Evolutionary conservation across 2,113 vertebrate genomes (phyloP), one percentile per base, ranked within the genome.

Genomic region (Sceloporus tristichus): DNA sequence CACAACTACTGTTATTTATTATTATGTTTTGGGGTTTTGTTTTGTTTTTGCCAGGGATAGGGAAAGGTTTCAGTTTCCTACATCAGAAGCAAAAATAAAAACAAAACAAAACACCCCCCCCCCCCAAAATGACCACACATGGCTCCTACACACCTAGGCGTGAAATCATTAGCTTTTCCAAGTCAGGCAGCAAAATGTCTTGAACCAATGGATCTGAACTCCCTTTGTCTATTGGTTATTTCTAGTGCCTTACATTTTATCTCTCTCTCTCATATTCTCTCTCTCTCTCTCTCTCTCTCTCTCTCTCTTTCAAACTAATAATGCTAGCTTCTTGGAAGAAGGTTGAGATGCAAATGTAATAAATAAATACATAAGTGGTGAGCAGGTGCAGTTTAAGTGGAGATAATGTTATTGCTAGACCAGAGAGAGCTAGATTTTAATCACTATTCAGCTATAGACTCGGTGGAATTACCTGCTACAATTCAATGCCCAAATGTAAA

Each of bases 361-460:
- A 87, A 80, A 56, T 48, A 40, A 70, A 80, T 19, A 34, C 68
- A 73, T 73, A 73, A 65, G 48, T 77, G 34, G 38, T 21, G 25
- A 77, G 73, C 74, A 65, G 73, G 84, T 85, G 56, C 59, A 48
- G 13, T 48, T 66, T 9, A 75, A 77, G 74, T 27, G 38, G 84
- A 85, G 14, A 65, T 23, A n/a, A 59, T 66, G 14, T 84, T 84
- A 66, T 76, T 65, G 59, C 40, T 53, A 34, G 29, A 53, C 79
- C 59, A 74, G 79, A 68, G 38, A 87, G 71, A 68, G 25, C 16
- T 40, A 77, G 77, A 71, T 87, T 87, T 54, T 80, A 87, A 87
- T 87, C 77, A 79, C 66, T 71, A 56, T 25, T 71, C n/a, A 73
- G n/a, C 14, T 40, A 53, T 82, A 56, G 14, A 56, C 79, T 82